phyloP scores from a whole-genome alignment of 2,888 invertebrate genomes.

The Strigamia transsilvanica region DNA sequence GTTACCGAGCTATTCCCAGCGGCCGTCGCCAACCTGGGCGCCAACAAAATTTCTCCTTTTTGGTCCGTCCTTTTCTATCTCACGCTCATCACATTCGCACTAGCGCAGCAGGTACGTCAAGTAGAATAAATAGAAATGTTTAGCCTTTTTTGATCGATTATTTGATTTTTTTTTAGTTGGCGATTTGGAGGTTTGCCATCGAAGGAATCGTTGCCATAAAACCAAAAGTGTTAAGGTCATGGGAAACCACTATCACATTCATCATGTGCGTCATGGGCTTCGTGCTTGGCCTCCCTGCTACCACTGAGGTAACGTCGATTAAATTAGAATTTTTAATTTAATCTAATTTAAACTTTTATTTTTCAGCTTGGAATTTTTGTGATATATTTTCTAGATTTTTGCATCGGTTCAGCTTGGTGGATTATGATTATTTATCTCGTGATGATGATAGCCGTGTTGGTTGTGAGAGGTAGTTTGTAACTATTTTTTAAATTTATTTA shows the following conservation, averaged over 20 bases:
- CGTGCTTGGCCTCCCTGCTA: conserved; percentile 82
- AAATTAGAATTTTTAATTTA: not conserved
- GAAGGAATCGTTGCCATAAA: conserved; percentile 83
- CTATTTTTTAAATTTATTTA: not conserved
- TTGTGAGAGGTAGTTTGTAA: conserved; percentile 58
- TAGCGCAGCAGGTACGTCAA: conserved; percentile 76
- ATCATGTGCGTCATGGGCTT: conserved; percentile 81
- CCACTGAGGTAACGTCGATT: conserved; percentile 75
- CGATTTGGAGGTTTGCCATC: conserved; percentile 90
- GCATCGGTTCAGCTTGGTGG: conserved; percentile 87
- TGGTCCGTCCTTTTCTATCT: conserved; percentile 90
- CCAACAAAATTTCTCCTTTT: conserved; percentile 80
- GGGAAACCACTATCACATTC: conserved; percentile 85
- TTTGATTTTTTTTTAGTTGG: conserved; percentile 68
- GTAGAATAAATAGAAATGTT: not conserved
- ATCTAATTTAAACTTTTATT: not conserved
- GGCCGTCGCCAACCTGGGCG: conserved; percentile 78
- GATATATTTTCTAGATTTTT: conserved; percentile 85
- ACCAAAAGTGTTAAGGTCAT: conserved; percentile 74
- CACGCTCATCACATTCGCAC: conserved; percentile 83
- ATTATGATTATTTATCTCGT: conserved; percentile 75
- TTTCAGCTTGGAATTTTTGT: conserved; percentile 78
- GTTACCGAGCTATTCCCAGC: conserved; percentile 92
- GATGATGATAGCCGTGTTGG: conserved; percentile 65
- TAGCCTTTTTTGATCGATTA: not conserved